phyloP scores from a whole-genome alignment of 2,797 vertebrate species.

The Triplophysa bombifrons region DNA sequence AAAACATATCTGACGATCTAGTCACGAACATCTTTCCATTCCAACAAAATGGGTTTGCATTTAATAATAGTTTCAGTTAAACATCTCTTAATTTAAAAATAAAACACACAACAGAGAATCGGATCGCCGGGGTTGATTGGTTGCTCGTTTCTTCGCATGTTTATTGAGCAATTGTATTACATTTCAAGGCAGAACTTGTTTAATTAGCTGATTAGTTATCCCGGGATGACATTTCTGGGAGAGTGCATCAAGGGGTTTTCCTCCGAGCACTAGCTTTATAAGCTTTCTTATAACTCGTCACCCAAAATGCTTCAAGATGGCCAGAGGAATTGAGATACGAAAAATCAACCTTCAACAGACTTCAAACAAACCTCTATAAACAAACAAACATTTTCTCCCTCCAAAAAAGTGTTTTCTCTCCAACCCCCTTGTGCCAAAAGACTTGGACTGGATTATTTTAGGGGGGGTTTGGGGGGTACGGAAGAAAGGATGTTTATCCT shows the following conservation, averaged over 20 bases:
- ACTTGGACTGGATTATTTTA: slow-evolving; percentile 64
- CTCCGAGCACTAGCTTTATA: slow-evolving; percentile 59
- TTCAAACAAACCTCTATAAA: slow-evolving; percentile 40
- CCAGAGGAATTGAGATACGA: slow-evolving; percentile 3
- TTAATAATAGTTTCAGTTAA: slow-evolving; percentile 60
- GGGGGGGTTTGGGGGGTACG: slow-evolving; percentile 53
- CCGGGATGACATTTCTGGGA: slow-evolving; percentile 53
- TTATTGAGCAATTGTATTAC: slow-evolving; percentile 71
- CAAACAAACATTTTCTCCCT: slow-evolving; percentile 27
- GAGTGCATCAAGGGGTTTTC: slow-evolving; percentile 55
- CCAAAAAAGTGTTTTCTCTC: slow-evolving; percentile 35
- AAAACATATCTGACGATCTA: slow-evolving; percentile 55
- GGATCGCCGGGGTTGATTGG: slow-evolving; percentile 39
- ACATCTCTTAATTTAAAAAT: slow-evolving; percentile 59
- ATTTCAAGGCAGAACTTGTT: slow-evolving; percentile 67
- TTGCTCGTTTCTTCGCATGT: slow-evolving; percentile 64
- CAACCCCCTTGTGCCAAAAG: slow-evolving; percentile 52
- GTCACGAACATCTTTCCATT: slow-evolving; percentile 49
- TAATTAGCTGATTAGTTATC: slow-evolving; percentile 73
- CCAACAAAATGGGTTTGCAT: slow-evolving; percentile 43
- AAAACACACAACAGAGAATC: slow-evolving; percentile 64
- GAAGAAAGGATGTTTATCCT: slow-evolving; percentile 82
- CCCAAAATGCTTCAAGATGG: slow-evolving; percentile 57
- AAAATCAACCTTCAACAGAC: slow-evolving; percentile 34
- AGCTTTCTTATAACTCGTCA: slow-evolving; percentile 61